Evolutionary conservation across 2,797 vertebrate genomes (phyloP), one percentile per base, ranked within the genome.

Genomic region (Lycodopsis pacificus): DNA sequence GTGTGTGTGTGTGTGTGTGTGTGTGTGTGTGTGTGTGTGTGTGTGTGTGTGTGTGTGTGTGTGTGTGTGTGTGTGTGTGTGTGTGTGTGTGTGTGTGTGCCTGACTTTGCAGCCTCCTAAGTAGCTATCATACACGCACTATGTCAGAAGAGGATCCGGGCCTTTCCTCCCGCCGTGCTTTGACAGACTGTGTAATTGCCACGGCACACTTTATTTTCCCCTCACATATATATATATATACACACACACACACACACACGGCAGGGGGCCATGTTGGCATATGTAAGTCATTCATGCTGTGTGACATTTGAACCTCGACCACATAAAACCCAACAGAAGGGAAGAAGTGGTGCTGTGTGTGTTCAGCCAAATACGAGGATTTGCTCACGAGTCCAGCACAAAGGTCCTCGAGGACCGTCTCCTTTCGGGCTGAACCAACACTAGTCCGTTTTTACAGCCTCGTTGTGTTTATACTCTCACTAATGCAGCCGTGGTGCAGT

Each of bases 141-240:
- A 17, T 13, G 68, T 66, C 19, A 69, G 83, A 57, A 68, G 54
- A 77, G 71, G 78, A 79, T 69, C 40, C 19, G 0, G 54, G 64
- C 66, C 30, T 71, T 79, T 84, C 71, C 65, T 87, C 80, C 66
- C 5, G 3, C 71, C 2, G 46, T 46, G 54, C 74, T 83, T 77
- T 88, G 79, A 88, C 83, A 86, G 79, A 58, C 79, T 72, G 83
- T 81, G 77, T 89, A 91, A 89, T 90, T 87, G 80, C 85, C 80
- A 61, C 82, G 68, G 56, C 53, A 73, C 76, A 44, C 77, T 88
- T 85, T 80, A 83, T 86, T 78, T 80, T 5, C 57, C 54, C 74
- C 49, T 25, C 61, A 53, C 77, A 64, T 4, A 48, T 38, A 32
- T 32, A 32, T 32, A 32, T 7, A 32, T 3, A 32, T 5, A 32